phyloP scores from a whole-genome alignment of 1,140 invertebrate genomes.

The Pseudomyrmex flavicornis region DNA sequence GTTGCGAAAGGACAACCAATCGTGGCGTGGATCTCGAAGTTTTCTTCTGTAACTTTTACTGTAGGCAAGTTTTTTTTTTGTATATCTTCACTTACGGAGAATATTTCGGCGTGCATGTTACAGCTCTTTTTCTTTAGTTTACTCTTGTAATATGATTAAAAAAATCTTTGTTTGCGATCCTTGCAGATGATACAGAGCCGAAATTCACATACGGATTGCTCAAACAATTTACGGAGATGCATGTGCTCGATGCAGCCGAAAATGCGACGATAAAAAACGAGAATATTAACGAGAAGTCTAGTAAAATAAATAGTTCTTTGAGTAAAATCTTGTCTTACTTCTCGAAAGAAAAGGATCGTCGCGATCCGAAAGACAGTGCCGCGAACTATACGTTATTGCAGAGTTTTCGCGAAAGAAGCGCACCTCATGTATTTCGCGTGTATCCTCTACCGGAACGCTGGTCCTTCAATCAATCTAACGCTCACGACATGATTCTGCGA shows the following conservation, averaged over 20 bases:
- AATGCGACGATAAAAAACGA: not conserved
- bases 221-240: constrained; percentile 79
- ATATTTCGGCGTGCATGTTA: not conserved
- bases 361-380: not conserved
- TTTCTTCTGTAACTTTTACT: constrained; percentile 75
- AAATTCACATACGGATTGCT: constrained; percentile 76
- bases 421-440: constrained; percentile 59
- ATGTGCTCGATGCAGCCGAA: constrained; percentile 65
- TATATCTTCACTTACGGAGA: not conserved
- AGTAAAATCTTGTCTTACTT: constrained; percentile 20
- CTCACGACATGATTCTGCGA: constrained; percentile 12
- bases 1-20: constrained; percentile 79
- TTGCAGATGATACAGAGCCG: constrained; percentile 76
- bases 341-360: not conserved
- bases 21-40: constrained; percentile 82
- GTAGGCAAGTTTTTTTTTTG: constrained; percentile 74
- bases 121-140: not conserved
- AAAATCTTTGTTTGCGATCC: not conserved
- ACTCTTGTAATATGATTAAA: constrained; percentile 16
- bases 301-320: not conserved
- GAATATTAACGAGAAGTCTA: not conserved
- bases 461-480: constrained; percentile 15
- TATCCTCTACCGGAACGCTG: constrained; percentile 41
- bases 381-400: constrained; percentile 45
- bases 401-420: constrained; percentile 35